Conservation (phyloP, 1,140 invertebrate genomes). For the Phortica variegata region DNA sequence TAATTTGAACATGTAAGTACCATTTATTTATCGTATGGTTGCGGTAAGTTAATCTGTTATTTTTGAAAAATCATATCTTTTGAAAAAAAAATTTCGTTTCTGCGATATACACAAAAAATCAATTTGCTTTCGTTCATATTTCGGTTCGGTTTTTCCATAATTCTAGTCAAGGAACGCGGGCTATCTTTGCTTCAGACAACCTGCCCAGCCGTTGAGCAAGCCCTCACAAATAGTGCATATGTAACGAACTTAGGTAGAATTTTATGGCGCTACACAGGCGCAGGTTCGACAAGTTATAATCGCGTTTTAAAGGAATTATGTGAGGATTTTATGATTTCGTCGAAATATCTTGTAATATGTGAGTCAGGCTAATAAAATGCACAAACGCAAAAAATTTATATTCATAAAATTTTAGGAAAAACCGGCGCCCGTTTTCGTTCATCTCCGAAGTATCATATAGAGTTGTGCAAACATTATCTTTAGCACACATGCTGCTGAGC, state of each 20-base stretch:
- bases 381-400: slow-evolving; percentile 29
- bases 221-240: slow-evolving; percentile 41
- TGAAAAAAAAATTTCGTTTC: slow-evolving; percentile 22
- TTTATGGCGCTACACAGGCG: slow-evolving; percentile 5
- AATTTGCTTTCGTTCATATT: slow-evolving; percentile 37
- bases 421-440: slow-evolving; percentile 40
- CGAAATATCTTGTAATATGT: slow-evolving; percentile 26
- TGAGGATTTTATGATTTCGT: slow-evolving; percentile 39
- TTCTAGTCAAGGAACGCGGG: slow-evolving; percentile 46
- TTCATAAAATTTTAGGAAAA: slow-evolving; percentile 55
- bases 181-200: slow-evolving; percentile 32
- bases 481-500: background rate
- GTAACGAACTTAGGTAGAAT: slow-evolving; percentile 2
- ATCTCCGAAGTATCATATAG: slow-evolving; percentile 8
- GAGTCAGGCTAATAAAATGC: slow-evolving; percentile 23
- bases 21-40: too few species aligned
- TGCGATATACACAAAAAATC: slow-evolving; percentile 22
- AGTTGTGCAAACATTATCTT: too few species aligned
- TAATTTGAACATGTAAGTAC: too few species aligned
- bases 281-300: slow-evolving; percentile 19
- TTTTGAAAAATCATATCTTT: too few species aligned
- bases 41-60: too few species aligned
- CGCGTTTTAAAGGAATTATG: slow-evolving; percentile 14
- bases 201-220: slow-evolving; percentile 1
- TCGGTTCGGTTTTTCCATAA: slow-evolving; percentile 42